phyloP scores from a whole-genome alignment of 2,888 invertebrate species.

The Phortica magna region DNA sequence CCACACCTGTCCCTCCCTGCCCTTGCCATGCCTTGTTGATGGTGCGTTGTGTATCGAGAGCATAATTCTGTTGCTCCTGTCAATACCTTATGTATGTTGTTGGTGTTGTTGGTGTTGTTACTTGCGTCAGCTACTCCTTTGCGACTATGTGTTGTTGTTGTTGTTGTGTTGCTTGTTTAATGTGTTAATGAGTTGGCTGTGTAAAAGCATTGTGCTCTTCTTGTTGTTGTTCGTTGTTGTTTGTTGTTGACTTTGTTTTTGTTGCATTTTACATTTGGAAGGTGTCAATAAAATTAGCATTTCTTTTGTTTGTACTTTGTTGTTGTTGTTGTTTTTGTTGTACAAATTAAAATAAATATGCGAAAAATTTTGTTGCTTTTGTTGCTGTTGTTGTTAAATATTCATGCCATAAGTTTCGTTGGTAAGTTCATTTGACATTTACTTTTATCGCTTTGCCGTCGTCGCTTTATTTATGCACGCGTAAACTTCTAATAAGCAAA shows the following conservation, averaged over 20 bases:
- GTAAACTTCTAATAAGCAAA: slow-evolving; percentile 14
- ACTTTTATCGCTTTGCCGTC: slow-evolving; percentile 7
- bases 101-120: neutral
- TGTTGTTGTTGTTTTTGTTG: slow-evolving; percentile 33
- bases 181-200: slow-evolving; percentile 64
- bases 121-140: neutral
- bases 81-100: slow-evolving; percentile 14
- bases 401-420: slow-evolving; percentile 54
- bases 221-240: slow-evolving; percentile 25
- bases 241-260: slow-evolving; percentile 39
- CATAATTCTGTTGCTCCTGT: slow-evolving; percentile 13
- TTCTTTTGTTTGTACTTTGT: slow-evolving; percentile 60
- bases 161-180: slow-evolving; percentile 46
- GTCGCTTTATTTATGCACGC: slow-evolving; percentile 24
- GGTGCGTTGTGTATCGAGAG: no score
- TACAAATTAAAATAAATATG: slow-evolving; percentile 61
- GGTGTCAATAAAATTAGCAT: slow-evolving; percentile 72
- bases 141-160: neutral
- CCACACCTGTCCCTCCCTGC: neutral
- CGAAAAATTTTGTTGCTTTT: neutral
- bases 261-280: slow-evolving; percentile 4
- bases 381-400: slow-evolving; percentile 56
- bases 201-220: slow-evolving; percentile 21
- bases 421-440: neutral
- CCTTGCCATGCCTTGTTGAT: no score